These are phyloP conservation scores for Fratercula arctica DNA, from an alignment of 2,797 vertebrate genomes.

Conservation along the genomic window DNA sequence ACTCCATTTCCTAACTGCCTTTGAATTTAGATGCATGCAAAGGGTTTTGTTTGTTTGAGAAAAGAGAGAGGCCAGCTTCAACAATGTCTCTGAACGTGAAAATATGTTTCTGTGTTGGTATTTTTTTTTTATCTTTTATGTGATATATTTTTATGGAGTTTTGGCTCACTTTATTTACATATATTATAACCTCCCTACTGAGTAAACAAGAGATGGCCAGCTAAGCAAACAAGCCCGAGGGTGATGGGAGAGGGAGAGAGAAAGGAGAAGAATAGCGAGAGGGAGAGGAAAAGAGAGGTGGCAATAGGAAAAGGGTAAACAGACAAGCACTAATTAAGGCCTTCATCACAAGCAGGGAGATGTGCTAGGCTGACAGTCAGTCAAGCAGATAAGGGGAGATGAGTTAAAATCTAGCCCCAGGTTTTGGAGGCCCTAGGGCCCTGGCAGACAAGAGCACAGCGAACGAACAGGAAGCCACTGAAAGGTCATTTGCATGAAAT, in stretches of 20 bases:
- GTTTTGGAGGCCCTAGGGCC: constrained; percentile 80
- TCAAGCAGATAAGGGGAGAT: constrained; percentile 95
- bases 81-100: not conserved
- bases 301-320: constrained; percentile 71
- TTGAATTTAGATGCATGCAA: not conserved
- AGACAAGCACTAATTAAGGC: constrained; percentile 92
- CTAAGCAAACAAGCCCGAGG: constrained; percentile 65
- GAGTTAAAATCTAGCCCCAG: constrained; percentile 91
- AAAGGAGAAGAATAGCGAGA: constrained; percentile 49
- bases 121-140: not conserved
- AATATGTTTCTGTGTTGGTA: constrained; percentile 11
- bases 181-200: constrained; percentile 47
- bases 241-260: constrained; percentile 6
- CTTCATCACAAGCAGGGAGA: constrained; percentile 87
- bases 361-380: constrained; percentile 98
- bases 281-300: constrained; percentile 71
- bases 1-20: not conserved
- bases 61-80: not conserved
- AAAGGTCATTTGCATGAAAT: constrained; percentile 92
- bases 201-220: constrained; percentile 69
- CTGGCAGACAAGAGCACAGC: constrained; percentile 93
- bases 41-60: not conserved
- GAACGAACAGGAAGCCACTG: constrained; percentile 80
- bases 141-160: constrained; percentile 30
- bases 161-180: constrained; percentile 55